Conservation (phyloP, 2,888 invertebrate genomes). For the Meteorus colon region DNA sequence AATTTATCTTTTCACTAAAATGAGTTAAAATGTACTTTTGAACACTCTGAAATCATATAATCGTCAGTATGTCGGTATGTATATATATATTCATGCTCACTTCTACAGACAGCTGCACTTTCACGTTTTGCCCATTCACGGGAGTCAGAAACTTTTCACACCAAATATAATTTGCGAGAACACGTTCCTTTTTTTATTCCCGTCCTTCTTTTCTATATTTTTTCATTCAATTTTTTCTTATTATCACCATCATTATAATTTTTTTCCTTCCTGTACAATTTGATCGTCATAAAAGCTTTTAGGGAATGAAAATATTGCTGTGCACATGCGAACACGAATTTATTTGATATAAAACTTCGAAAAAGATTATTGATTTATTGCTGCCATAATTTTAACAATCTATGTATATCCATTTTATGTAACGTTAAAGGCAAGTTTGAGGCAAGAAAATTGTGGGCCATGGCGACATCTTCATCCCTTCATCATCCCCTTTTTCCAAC, state of each 20-base stretch:
- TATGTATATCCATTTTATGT: conserved; percentile 4
- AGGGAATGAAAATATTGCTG: not conserved
- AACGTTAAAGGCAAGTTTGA: conserved; percentile 32
- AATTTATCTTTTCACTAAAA: conserved; percentile 52
- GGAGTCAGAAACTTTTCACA: conserved; percentile 2
- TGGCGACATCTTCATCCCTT: conserved; percentile 42
- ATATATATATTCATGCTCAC: conserved; percentile 1
- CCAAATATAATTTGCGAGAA: conserved; percentile 14
- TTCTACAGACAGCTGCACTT: conserved; percentile 24
- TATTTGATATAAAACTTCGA: not conserved
- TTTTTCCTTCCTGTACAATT: not conserved
- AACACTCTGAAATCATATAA: conserved; percentile 45
- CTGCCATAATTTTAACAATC: not conserved
- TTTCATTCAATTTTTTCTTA: not conserved
- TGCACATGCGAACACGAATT: not conserved
- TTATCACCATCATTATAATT: not conserved
- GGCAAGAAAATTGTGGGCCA: conserved; percentile 38
- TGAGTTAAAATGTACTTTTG: conserved; percentile 55
- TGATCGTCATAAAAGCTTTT: conserved; percentile 1
- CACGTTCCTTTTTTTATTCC: not conserved
- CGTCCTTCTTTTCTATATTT: not conserved
- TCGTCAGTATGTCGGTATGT: conserved; percentile 9
- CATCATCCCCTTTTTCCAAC: conserved; percentile 22
- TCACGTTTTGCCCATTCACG: conserved; percentile 18
- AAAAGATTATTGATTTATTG: conserved; percentile 15